phyloP scores from a whole-genome alignment of 2,797 vertebrate species.

The Sebastes variabilis region DNA sequence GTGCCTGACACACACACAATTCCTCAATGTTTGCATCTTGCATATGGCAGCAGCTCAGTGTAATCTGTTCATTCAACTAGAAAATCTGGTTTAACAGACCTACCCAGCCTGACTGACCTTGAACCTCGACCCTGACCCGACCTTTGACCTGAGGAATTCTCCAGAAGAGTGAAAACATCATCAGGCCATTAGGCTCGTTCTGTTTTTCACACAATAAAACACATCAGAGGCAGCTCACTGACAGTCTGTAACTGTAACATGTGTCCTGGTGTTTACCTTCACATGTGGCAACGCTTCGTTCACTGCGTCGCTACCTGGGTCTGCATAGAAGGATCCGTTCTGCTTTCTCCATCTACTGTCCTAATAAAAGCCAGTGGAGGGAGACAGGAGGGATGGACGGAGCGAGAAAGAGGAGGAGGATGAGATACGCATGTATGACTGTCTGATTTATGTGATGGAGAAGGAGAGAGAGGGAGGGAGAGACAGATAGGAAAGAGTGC shows the following conservation, averaged over 20 bases:
- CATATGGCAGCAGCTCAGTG: slow-evolving; percentile 9
- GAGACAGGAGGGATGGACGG: slow-evolving; percentile 51
- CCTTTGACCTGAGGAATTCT: slow-evolving; percentile 23
- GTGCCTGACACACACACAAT: slow-evolving; percentile 1
- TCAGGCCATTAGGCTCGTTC: neutral
- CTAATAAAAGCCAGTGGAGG: slow-evolving; percentile 75
- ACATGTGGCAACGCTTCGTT: slow-evolving; percentile 51
- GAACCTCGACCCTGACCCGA: slow-evolving; percentile 12
- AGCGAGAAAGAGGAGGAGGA: slow-evolving; percentile 50
- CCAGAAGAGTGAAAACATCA: slow-evolving; percentile 20
- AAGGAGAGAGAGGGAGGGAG: slow-evolving; percentile 1
- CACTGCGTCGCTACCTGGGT: slow-evolving; percentile 19
- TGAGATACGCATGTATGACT: slow-evolving; percentile 57
- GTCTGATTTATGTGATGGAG: slow-evolving; percentile 69
- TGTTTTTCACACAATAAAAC: slow-evolving; percentile 31
- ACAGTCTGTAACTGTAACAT: slow-evolving; percentile 39
- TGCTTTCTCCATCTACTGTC: slow-evolving; percentile 75
- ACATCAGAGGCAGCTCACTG: neutral
- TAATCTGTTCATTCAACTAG: slow-evolving; percentile 25
- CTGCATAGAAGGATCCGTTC: slow-evolving; percentile 16
- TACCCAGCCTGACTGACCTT: slow-evolving; percentile 31
- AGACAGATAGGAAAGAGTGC: slow-evolving; percentile 17
- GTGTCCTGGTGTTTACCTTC: slow-evolving; percentile 30
- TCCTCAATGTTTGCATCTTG: neutral
- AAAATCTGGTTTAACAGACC: slow-evolving; percentile 43